Evolutionary conservation across 1,140 invertebrate species (phyloP), one percentile per base, ranked within the genome.

Genomic region (Pinna nobilis): DNA sequence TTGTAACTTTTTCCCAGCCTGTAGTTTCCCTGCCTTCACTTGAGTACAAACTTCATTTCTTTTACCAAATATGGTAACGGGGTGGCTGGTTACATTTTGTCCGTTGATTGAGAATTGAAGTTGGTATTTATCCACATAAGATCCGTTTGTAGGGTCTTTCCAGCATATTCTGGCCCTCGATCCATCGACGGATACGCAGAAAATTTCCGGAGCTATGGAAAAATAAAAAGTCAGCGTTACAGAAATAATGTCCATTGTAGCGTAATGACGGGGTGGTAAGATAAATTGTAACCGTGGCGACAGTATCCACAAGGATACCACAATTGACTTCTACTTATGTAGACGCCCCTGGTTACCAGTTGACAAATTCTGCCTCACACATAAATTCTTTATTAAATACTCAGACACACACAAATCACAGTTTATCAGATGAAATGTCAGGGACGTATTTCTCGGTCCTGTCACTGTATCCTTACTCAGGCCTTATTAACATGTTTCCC

Each of bases 111-210:
- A 30, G 23, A 72, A 65, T 25, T 72, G 75, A 13, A 77, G 25
- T 18, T 77, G 65, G 47, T 72, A 72, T 9, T 69, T 44, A 9
- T 77, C 65, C 0, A 73, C 70, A 32, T 64, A 72, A 5, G 51
- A 32, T 15, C 65, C 66, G n/a, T 72, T 65, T 44, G 70, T 69
- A 0, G 70, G 70, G 23, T 73, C 70, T 37, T 77, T 73, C 75
- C 75, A 77, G 50, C 75, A 77, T 23, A 77, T 72, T 13, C 60
- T 51, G 39, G 75, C 69, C 39, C 44, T 67, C 0, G 59, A 47
- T 18, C 65, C 65, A n/a, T 77, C 65, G 15, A 71, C 65, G 15
- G 65, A 64, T 28, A 71, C 65, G 64, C 69, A 77, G 28, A 77
- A 77, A 23, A 71, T 71, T 49, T 72, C 69, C 20, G 69, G 70